Evolutionary conservation across 2,113 vertebrate genomes (phyloP).

Genomic region (Hemichromis elongatus): DNA sequence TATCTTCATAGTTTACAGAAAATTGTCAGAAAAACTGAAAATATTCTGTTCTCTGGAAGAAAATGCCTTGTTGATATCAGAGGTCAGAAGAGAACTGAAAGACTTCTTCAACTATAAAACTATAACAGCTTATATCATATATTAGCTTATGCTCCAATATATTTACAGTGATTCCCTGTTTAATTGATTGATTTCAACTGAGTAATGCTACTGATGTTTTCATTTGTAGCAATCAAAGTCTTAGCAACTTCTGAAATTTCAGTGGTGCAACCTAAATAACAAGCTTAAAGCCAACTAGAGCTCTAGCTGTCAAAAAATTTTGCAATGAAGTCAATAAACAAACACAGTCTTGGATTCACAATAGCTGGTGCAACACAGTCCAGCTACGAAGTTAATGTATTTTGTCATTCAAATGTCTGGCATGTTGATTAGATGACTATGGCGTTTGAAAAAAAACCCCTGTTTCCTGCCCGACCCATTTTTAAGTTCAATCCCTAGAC

Average conservation of each 20-base stretch:
- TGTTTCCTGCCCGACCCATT: slow-evolving; percentile 27
- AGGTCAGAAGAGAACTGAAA: not conserved
- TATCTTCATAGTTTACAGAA: not conserved
- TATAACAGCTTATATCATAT: not conserved
- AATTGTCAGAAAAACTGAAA: not conserved
- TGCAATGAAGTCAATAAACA: not conserved
- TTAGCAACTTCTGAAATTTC: not conserved
- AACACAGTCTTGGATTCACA: not conserved
- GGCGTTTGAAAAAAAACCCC: slow-evolving; percentile 10
- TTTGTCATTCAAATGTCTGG: slow-evolving; percentile 7
- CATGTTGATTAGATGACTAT: slow-evolving; percentile 31
- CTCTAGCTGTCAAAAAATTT: not conserved
- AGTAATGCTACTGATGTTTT: not conserved
- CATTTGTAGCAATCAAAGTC: not conserved
- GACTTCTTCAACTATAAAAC: not conserved
- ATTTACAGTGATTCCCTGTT: not conserved
- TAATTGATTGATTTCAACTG: not conserved
- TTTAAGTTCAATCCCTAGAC: slow-evolving; percentile 53
- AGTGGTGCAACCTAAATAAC: not conserved
- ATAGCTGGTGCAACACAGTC: not conserved
- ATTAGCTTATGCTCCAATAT: not conserved
- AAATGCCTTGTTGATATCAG: not conserved
- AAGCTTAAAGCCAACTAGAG: not conserved
- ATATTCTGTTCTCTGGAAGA: not conserved
- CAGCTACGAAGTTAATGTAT: not conserved